Conservation (phyloP, 30 jellyfish, hydroid and myxozoan species). For the Hydractinia echinata region DNA sequence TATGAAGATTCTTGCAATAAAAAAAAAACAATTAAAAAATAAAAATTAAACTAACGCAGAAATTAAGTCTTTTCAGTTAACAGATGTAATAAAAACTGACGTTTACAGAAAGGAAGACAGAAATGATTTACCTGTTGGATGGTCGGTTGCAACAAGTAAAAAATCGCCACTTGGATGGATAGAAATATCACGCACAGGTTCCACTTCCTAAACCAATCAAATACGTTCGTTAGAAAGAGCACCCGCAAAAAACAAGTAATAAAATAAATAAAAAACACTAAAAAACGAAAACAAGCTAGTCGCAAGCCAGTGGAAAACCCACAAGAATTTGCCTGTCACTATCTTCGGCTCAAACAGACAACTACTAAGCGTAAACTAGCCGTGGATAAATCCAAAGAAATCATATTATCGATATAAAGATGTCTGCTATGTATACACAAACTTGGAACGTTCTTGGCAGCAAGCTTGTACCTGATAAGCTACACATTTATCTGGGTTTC, state of each 20-base stretch:
- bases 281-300: too few relatives aligned
- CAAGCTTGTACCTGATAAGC: constrained; percentile 28
- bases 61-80: too few relatives aligned
- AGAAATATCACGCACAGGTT: constrained; percentile 77
- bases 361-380: not conserved
- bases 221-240: not conserved
- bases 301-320: too few relatives aligned
- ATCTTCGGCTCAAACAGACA: too few relatives aligned
- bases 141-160: constrained; percentile 81
- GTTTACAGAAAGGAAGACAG: too few relatives aligned
- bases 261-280: not conserved
- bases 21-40: too few relatives aligned
- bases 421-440: constrained; percentile 25
- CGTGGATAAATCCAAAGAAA: not conserved
- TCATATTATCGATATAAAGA: not conserved
- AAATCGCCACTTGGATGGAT: constrained; percentile 98
- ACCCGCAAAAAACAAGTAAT: not conserved
- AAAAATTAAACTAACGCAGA: too few relatives aligned
- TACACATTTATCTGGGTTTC: constrained; percentile 3
- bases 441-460: not conserved
- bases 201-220: constrained; percentile 70
- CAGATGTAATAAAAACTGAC: too few relatives aligned
- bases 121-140: constrained; percentile 70
- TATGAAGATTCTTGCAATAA: too few relatives aligned
- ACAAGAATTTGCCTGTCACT: too few relatives aligned